Conservation (phyloP, 2,797 vertebrate species). For the Enteromius thamalakanensis region DNA sequence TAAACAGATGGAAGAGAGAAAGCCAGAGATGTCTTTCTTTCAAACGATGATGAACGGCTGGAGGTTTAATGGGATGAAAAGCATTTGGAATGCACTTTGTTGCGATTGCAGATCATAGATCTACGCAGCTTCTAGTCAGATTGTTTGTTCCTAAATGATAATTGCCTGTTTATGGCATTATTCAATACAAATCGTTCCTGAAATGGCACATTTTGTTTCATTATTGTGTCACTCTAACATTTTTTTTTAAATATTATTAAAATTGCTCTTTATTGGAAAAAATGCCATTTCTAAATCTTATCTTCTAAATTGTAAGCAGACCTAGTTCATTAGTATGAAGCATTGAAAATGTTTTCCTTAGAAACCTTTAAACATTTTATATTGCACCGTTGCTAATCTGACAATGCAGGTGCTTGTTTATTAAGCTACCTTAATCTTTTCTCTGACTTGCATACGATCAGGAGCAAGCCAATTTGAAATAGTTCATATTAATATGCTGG, state of each 20-base stretch:
- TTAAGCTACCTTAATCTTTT: background rate
- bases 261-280: background rate
- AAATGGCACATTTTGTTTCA: background rate
- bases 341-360: background rate
- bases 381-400: background rate
- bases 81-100: background rate
- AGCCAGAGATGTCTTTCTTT: constrained; percentile 2
- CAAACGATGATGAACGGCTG: constrained; percentile 27
- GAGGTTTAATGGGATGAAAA: constrained; percentile 1
- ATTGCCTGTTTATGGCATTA: background rate
- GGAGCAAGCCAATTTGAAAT: background rate
- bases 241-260: background rate
- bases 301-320: background rate
- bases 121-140: background rate
- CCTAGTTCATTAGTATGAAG: background rate
- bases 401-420: background rate
- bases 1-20: constrained; percentile 2
- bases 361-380: background rate
- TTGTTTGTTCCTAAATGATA: constrained; percentile 9
- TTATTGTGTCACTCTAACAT: background rate
- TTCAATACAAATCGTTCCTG: background rate
- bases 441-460: background rate
- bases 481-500: background rate
- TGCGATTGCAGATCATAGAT: background rate
- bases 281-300: background rate